These are phyloP conservation scores for Drosophila repleta DNA, from an alignment of 1,140 invertebrate species.

Conservation along the genomic window DNA sequence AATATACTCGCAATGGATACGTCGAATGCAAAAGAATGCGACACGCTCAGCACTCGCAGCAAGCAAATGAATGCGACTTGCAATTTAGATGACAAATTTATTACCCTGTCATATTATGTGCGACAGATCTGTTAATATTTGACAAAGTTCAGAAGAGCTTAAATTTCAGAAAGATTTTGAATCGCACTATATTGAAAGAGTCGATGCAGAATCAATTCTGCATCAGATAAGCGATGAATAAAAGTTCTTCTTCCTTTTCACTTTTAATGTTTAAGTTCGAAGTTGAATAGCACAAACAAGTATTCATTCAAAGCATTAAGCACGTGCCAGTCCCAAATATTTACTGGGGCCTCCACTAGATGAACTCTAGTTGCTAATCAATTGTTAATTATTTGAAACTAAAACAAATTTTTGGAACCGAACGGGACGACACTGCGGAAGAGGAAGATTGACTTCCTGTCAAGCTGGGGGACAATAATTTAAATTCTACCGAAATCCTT, in stretches of 20 bases:
- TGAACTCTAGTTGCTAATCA: slow-evolving; percentile 17
- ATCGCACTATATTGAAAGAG: no score
- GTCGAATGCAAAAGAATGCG: not conserved
- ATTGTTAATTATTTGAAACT: slow-evolving; percentile 35
- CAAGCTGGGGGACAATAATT: slow-evolving; percentile 45
- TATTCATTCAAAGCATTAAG: not conserved
- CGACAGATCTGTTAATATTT: no score
- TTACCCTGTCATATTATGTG: no score
- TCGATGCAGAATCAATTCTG: no score
- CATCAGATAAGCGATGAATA: no score
- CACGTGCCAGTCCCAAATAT: not conserved
- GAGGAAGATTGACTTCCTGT: slow-evolving; percentile 22
- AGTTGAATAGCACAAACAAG: not conserved
- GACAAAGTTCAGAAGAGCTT: no score
- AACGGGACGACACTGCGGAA: no score
- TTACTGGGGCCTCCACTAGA: not conserved
- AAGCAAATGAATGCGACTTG: not conserved
- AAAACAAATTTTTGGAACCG: slow-evolving; percentile 16
- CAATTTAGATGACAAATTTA: no score
- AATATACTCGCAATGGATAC: not conserved
- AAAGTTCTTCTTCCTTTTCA: no score
- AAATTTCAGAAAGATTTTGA: no score
- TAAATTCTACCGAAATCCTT: slow-evolving; percentile 64
- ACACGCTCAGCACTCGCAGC: not conserved
- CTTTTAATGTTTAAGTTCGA: no score